These are phyloP conservation scores for Melopsittacus undulatus DNA, from an alignment of 2,797 vertebrate genomes.

Conservation along the genomic window DNA sequence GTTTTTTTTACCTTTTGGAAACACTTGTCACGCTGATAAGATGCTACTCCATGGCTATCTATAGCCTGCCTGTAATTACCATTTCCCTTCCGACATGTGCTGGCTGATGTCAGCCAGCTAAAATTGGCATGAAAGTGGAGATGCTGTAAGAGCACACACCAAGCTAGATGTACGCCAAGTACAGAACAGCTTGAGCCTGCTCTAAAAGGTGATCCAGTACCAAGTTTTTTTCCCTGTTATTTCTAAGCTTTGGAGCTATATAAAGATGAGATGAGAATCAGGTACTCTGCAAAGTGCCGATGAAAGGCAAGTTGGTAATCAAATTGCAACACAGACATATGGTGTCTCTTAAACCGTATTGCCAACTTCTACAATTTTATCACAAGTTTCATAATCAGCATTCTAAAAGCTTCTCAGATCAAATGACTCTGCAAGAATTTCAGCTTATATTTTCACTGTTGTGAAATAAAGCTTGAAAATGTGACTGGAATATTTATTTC, in stretches of 20 bases:
- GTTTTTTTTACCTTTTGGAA: not conserved
- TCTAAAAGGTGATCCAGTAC: not conserved
- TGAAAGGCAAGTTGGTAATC: not conserved
- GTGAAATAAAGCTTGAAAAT: conserved; percentile 12
- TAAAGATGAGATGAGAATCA: not conserved
- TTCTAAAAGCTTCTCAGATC: not conserved
- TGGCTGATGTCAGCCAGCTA: not conserved
- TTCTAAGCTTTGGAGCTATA: not conserved
- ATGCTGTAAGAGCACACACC: not conserved
- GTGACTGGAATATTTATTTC: not conserved
- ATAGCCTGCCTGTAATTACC: not conserved
- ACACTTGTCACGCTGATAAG: not conserved
- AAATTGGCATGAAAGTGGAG: not conserved
- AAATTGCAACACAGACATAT: not conserved
- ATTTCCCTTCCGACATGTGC: not conserved
- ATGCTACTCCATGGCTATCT: not conserved
- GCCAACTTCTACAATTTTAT: not conserved
- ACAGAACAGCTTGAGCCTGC: not conserved
- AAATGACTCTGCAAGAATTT: conserved; percentile 5
- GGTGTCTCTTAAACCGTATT: not conserved
- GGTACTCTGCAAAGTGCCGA: not conserved
- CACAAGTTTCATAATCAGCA: not conserved
- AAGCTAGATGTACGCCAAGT: rapidly evolving
- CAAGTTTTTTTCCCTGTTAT: not conserved
- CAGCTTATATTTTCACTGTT: not conserved